Evolutionary conservation across 1,140 invertebrate genomes (phyloP).

Genomic region (Galendromus occidentalis): DNA sequence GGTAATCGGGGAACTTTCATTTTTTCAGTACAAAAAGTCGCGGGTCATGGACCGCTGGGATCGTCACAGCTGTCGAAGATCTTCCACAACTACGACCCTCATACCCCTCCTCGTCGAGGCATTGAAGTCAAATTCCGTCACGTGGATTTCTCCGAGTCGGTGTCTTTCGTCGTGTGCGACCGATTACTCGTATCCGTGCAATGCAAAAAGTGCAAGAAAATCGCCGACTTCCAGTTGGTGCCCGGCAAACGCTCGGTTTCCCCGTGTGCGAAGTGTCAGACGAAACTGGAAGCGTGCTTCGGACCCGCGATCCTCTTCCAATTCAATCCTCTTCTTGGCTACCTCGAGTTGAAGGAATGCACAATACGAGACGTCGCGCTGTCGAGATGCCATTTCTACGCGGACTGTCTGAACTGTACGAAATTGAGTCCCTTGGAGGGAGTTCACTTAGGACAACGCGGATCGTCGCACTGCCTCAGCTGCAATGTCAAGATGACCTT

Average conservation of each 20-base stretch:
- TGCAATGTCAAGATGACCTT: slow-evolving; percentile 17
- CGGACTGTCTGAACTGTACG: slow-evolving; percentile 25
- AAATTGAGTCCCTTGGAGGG: slow-evolving; percentile 21
- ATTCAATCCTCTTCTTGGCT: slow-evolving; percentile 25
- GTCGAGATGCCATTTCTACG: slow-evolving; percentile 22
- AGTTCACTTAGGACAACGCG: slow-evolving; percentile 15
- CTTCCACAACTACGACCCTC: slow-evolving; percentile 6
- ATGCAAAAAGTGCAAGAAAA: slow-evolving; percentile 27
- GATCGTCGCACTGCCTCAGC: slow-evolving; percentile 14
- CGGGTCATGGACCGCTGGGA: background rate
- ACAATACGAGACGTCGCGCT: slow-evolving; percentile 26
- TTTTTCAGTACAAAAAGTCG: background rate
- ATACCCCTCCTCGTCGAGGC: slow-evolving; percentile 16
- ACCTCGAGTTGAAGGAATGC: slow-evolving; percentile 26
- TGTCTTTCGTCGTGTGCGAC: slow-evolving; percentile 22
- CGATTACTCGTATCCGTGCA: slow-evolving; percentile 22
- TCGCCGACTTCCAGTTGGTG: slow-evolving; percentile 21
- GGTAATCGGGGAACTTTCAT: background rate
- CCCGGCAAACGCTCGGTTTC: slow-evolving; percentile 21
- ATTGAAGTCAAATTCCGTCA: slow-evolving; percentile 24
- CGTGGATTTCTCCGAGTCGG: slow-evolving; percentile 23
- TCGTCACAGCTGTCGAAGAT: background rate
- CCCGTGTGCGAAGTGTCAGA: slow-evolving; percentile 25
- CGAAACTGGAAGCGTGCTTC: slow-evolving; percentile 22
- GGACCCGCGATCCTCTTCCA: slow-evolving; percentile 25